Evolutionary conservation across 2,888 invertebrate species (phyloP), one percentile per base, ranked within the genome.

Genomic region (Lasioglossum pauxillum): DNA sequence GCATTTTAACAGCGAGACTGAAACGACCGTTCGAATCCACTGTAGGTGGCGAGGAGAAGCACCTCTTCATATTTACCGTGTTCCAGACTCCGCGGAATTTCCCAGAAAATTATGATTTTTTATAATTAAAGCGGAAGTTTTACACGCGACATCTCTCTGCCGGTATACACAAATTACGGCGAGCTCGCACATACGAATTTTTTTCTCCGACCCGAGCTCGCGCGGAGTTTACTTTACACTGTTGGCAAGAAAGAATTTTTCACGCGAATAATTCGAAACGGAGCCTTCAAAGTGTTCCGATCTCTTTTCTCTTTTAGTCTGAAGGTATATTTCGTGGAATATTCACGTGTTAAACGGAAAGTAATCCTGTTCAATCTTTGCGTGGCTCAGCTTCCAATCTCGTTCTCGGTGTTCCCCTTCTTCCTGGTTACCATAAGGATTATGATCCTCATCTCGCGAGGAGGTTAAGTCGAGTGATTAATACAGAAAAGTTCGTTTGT

Each of bases 341-440:
- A 10, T 49, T 64, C 44, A 8, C 7, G 35, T 16, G 53, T 82
- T 82, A 74, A 82, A 67, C 23, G 49, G 10, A 82, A 44, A 74
- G 79, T 79, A 53, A 67, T 74, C 78, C 53, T 19, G 16, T n/a
- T n/a, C 67, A 53, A 82, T 79, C 78, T 53, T 53, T 44, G 44
- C 67, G 10, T 8, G 12, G 16, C 16, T 35, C 60, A 23, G 53
- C 27, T 69, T 53, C 53, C 49, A 60, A 23, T 72, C 31, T 27
- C 35, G 31, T 79, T 79, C 64, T 31, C 27, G 41, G 67, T 35
- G 38, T 53, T 64, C 19, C 49, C 8, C n/a, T n/a, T 31, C 27
- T 53, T 67, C 67, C 57, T 31, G 60, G 76, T 64, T 46, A 23
- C 44, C 44, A 27, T n/a, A 31, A 71, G 31, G 27, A 49, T 60